These are phyloP conservation scores for Nerophis ophidion DNA, from an alignment of 2,113 vertebrate genomes.

Conservation along the genomic window DNA sequence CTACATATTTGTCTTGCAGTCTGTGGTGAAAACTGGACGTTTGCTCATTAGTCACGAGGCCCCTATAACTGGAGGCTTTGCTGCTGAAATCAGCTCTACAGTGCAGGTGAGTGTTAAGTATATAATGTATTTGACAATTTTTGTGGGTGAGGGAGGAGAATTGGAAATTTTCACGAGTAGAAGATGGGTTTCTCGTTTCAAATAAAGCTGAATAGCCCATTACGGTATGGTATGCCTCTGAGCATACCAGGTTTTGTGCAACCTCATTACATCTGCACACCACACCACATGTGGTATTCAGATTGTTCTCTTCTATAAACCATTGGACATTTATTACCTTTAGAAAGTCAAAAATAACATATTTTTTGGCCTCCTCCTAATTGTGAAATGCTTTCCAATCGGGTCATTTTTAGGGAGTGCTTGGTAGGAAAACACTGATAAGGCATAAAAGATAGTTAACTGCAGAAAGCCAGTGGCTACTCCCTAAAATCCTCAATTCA, in stretches of 20 bases:
- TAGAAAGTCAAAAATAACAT: not conserved
- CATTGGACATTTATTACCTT: not conserved
- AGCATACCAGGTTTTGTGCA: not conserved
- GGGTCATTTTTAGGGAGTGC: not conserved
- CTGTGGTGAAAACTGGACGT: constrained; percentile 89
- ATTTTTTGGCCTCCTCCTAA: not conserved
- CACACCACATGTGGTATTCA: not conserved
- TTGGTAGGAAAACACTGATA: not conserved
- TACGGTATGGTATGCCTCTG: constrained; percentile 16
- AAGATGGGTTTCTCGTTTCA: constrained; percentile 20
- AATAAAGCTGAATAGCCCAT: constrained; percentile 32
- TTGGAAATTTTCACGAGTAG: constrained; percentile 5
- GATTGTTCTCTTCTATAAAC: not conserved
- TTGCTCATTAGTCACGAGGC: constrained; percentile 95
- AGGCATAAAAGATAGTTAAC: not conserved
- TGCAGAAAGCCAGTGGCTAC: not conserved
- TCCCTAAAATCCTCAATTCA: too few species aligned
- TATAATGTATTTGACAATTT: constrained; percentile 15
- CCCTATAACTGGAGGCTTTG: constrained; percentile 93
- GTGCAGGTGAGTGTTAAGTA: constrained; percentile 80
- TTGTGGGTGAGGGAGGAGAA: constrained; percentile 1
- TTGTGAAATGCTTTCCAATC: not conserved
- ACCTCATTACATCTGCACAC: not conserved
- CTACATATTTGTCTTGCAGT: constrained; percentile 72
- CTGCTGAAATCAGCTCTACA: constrained; percentile 89